Base-by-base conservation (phyloP, 2,113 vertebrate species). In the Megatriorchis doriae region DNA sequence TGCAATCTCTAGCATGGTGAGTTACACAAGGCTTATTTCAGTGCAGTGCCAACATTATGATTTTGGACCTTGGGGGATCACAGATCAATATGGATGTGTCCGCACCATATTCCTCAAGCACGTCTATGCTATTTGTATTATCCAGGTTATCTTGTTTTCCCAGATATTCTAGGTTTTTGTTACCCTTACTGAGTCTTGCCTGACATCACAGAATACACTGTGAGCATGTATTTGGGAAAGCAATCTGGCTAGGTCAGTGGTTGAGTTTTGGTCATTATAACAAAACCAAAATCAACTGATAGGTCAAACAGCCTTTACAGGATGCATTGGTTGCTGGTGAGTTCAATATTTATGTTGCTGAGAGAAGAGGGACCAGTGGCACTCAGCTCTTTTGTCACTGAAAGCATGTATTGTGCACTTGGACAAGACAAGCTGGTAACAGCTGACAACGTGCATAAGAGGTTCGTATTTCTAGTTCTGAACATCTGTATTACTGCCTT, bases 401-500 rank as follows among this genome's bases (percentile, higher is more conserved):
- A 10, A 87, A 73, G 34, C 59, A n/a, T 45, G 4, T 65, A 45
- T 77, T 77, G 47, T 66, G 70, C 81, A 75, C 72, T 86, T 74
- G 73, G 42, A 62, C 45, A 78, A 78, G 63, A 79, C 58, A 55
- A 78, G 40, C 43, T 91, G 87, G 2, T 81, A 92, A 78, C 91
- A 96, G 92, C 92, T 95, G 92, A 94, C 88, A 65, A 63, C 45
- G 82, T 29, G 19, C 81, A 2, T 16, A 42, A 93, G 62, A 80
- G 19, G 67, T 50, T 89, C 34, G 26, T 80, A 32, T 96, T 95
- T 92, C 68, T 88, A 38, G 34, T 84, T 77, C 68, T 59, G 40
- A 83, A 50, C 80, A 82, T 81, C 77, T 83, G 48, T 79, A 90
- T 92, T 94, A 67, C 61, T 90, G 82, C 78, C 74, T 86, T 90